Conservation (phyloP, 2,113 vertebrate genomes). For the Engystomops pustulosus region DNA sequence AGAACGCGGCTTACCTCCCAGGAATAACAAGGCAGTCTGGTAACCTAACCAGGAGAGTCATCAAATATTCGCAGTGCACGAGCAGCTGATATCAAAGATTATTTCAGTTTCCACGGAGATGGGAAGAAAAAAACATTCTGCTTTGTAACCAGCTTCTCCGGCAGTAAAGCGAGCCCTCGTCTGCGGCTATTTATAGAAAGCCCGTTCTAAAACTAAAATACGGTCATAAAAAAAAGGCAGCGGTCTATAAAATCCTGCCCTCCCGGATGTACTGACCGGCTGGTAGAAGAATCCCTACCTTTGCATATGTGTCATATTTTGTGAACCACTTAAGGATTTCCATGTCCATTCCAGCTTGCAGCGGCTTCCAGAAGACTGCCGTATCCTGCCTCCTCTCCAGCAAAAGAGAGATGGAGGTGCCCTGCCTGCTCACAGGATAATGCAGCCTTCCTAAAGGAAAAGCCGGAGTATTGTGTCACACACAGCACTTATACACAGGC, state of each 20-base stretch:
- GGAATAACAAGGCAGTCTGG: constrained; percentile 26
- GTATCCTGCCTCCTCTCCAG: constrained; percentile 53
- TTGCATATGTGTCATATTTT: constrained; percentile 62
- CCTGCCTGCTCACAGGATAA: constrained; percentile 62
- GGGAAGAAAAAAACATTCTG: constrained; percentile 25
- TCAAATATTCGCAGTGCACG: not conserved
- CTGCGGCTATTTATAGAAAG: constrained; percentile 61
- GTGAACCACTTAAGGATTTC: constrained; percentile 66
- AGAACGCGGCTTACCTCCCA: constrained; percentile 3
- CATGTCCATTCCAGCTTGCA: constrained; percentile 61
- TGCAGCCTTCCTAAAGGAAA: constrained; percentile 62
- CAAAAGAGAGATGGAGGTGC: constrained; percentile 62
- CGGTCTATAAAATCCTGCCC: constrained; percentile 36
- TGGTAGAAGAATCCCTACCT: constrained; percentile 63
- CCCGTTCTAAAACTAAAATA: constrained; percentile 36
- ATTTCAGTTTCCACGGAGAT: constrained; percentile 66
- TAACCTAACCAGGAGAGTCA: constrained; percentile 16
- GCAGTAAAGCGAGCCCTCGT: constrained; percentile 56
- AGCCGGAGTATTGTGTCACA: constrained; percentile 56
- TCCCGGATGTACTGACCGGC: constrained; percentile 7
- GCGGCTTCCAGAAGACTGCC: constrained; percentile 51
- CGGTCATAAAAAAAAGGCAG: not conserved
- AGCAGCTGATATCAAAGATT: constrained; percentile 55
- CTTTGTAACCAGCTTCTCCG: constrained; percentile 49
- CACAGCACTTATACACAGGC: constrained; percentile 50